These are phyloP conservation scores for Anser brachyrhynchus DNA, from an alignment of 2,113 vertebrate species.

Conservation along the genomic window DNA sequence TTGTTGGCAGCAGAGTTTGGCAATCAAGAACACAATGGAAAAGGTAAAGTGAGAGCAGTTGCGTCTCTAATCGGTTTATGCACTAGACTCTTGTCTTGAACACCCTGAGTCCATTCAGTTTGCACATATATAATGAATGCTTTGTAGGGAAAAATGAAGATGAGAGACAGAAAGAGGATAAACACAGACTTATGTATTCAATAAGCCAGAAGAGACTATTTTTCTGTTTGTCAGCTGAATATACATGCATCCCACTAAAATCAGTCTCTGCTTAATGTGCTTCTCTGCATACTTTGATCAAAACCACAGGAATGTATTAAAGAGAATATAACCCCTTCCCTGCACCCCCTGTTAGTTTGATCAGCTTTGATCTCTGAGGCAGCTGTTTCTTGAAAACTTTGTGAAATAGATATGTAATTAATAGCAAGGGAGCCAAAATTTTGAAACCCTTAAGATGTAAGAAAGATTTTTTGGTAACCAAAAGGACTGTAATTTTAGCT, in stretches of 20 bases:
- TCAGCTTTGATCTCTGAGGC: not conserved
- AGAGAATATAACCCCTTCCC: not conserved
- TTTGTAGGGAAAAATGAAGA: not conserved
- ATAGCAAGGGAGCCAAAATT: not conserved
- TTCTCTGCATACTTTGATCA: slow-evolving; percentile 35
- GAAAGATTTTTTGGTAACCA: not conserved
- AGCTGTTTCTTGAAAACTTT: not conserved
- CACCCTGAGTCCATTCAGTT: not conserved
- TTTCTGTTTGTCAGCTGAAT: not conserved
- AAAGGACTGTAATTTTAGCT: not conserved
- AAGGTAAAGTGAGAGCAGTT: not conserved
- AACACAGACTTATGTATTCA: not conserved
- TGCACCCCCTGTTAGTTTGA: not conserved
- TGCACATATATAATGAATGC: not conserved
- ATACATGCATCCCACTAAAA: not conserved
- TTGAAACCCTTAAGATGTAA: not conserved
- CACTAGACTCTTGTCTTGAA: not conserved
- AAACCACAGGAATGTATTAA: not conserved
- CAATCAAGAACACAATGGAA: not conserved
- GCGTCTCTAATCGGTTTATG: not conserved
- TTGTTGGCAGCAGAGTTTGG: not conserved
- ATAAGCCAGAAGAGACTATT: not conserved
- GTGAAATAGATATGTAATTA: not conserved
- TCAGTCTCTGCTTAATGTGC: not conserved
- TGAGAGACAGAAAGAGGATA: not conserved